These are phyloP conservation scores for Stenoptilia bipunctidactyla DNA, from an alignment of 2,888 invertebrate genomes.

Conservation along the genomic window DNA sequence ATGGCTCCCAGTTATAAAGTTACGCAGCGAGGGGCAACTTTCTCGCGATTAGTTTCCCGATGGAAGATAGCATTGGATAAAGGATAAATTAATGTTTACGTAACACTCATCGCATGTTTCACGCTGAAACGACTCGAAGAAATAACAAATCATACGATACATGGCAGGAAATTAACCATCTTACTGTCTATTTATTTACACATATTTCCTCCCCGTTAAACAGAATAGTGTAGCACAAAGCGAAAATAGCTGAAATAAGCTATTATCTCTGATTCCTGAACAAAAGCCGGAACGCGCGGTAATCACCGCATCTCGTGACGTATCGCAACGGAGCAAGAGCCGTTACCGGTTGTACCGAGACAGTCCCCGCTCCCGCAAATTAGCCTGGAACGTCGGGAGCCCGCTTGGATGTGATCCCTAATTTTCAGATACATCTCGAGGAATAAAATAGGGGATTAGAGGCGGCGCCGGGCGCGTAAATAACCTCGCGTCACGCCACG, in stretches of 20 bases:
- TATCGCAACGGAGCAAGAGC: slow-evolving; percentile 17
- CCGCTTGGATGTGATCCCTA: slow-evolving; percentile 60
- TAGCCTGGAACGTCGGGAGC: slow-evolving; percentile 37
- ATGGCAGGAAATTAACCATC: not conserved
- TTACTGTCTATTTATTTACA: not conserved
- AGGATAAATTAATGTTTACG: not conserved
- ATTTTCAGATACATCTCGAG: slow-evolving; percentile 68
- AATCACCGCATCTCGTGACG: slow-evolving; percentile 34
- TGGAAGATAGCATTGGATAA: not conserved
- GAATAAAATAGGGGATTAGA: slow-evolving; percentile 69
- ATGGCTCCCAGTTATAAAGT: not conserved
- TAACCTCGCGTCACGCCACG: slow-evolving; percentile 56
- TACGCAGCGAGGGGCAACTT: not conserved
- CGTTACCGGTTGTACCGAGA: not conserved
- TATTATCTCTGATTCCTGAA: slow-evolving; percentile 23
- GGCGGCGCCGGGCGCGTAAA: slow-evolving; percentile 58
- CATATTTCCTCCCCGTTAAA: not conserved
- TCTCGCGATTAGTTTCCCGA: not conserved
- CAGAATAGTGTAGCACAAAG: slow-evolving; percentile 3
- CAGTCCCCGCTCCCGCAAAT: slow-evolving; percentile 44
- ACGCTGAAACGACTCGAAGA: not conserved
- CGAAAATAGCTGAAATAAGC: slow-evolving; percentile 20
- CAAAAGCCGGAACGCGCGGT: slow-evolving; percentile 22
- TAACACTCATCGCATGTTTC: not conserved
- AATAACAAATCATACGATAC: not conserved